Conservation (phyloP, 2,797 vertebrate genomes). For the Urophycis tenuis region DNA sequence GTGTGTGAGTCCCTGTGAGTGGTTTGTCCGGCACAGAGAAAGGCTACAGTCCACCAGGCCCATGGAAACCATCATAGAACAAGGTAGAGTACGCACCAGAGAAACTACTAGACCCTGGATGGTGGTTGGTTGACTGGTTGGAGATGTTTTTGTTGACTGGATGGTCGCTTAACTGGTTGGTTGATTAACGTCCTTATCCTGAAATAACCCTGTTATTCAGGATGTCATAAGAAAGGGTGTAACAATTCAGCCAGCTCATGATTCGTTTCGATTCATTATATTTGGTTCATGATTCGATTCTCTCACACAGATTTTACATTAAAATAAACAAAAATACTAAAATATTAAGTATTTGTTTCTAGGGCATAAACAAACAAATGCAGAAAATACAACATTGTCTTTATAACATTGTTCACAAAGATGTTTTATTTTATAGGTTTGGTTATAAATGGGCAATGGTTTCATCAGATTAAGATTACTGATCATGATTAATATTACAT, state of each 20-base stretch:
- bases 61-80: constrained; percentile 27
- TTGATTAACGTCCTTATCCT: background rate
- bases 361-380: no score
- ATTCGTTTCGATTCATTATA: no score
- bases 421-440: no score
- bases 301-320: no score
- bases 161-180: background rate
- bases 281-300: no score
- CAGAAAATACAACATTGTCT: no score
- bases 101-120: background rate
- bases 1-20: background rate
- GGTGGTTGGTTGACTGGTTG: background rate
- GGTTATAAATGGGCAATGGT: no score
- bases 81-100: constrained; percentile 27
- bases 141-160: background rate
- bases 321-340: no score
- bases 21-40: background rate
- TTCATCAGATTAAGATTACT: background rate
- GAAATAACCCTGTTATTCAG: no score
- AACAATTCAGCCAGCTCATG: background rate
- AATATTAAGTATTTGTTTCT: no score
- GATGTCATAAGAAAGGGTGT: background rate
- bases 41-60: background rate
- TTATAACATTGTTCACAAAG: no score
- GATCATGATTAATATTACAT: background rate